Percentiles rank a stretch among this genome's conserved stretches.
Conservation (phyloP, 2,888 invertebrate species). For the Nomada hirtipes region DNA sequence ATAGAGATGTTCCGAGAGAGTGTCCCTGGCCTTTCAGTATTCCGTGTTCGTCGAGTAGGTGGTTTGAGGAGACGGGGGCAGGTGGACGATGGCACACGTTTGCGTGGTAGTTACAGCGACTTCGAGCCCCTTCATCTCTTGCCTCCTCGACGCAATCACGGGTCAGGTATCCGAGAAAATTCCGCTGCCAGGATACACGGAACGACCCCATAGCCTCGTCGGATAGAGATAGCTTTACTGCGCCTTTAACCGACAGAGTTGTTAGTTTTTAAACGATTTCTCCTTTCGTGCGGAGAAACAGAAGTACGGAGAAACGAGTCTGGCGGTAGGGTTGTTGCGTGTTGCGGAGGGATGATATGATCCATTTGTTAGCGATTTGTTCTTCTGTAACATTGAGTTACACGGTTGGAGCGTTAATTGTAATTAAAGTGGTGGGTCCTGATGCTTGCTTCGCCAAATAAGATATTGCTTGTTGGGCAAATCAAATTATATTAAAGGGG, state of each 20-base stretch:
- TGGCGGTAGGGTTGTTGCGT: neutral
- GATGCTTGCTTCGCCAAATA: too few species aligned
- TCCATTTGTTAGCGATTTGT: neutral
- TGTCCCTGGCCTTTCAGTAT: conserved; percentile 36
- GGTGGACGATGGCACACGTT: conserved; percentile 14
- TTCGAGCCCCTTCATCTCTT: conserved; percentile 30
- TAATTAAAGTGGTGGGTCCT: too few species aligned
- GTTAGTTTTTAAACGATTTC: conserved; percentile 22
- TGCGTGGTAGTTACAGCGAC: conserved; percentile 24
- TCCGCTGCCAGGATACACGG: neutral
- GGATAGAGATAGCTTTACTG: conserved; percentile 13
- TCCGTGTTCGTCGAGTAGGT: conserved; percentile 28
- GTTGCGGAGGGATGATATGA: too few species aligned
- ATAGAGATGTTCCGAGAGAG: conserved; percentile 6
- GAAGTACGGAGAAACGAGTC: neutral
- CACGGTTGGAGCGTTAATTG: too few species aligned
- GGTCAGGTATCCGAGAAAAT: conserved; percentile 32
- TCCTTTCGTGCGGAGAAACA: neutral
- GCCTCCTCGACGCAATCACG: conserved; percentile 47
- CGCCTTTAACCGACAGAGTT: conserved; percentile 15
- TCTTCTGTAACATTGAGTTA: neutral
- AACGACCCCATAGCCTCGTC: neutral
- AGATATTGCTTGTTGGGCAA: too few species aligned
- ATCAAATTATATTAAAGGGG: too few species aligned
- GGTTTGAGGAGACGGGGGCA: neutral